Evolutionary conservation across 2,113 vertebrate species (phyloP).

Genomic region (Tringa solitaria): DNA sequence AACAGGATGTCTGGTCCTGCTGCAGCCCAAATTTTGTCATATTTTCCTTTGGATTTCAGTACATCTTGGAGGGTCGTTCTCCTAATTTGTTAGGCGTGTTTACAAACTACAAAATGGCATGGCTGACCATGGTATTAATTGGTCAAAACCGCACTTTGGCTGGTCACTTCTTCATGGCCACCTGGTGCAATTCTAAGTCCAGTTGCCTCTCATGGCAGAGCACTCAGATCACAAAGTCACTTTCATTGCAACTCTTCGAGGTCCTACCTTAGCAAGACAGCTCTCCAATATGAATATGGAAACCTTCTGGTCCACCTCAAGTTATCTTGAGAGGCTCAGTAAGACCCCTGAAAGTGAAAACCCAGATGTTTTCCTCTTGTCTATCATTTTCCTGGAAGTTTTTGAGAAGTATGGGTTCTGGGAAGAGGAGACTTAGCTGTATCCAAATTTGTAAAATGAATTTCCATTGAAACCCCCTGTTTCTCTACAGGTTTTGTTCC

Average conservation of each 20-base stretch:
- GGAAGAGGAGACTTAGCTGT: background rate
- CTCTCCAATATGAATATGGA: background rate
- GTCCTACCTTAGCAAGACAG: background rate
- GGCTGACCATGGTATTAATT: background rate
- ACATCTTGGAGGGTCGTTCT: conserved; percentile 27
- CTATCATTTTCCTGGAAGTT: background rate
- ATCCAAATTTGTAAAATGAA: background rate
- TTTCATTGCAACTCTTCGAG: background rate
- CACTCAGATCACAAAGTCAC: background rate
- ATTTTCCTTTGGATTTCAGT: conserved; percentile 46
- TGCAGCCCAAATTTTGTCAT: conserved; percentile 22
- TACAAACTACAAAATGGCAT: background rate
- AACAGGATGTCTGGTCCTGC: conserved; percentile 61
- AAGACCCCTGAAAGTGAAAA: background rate
- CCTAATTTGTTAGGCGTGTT: background rate
- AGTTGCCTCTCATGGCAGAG: background rate
- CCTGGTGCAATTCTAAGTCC: background rate
- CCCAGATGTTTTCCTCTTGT: background rate
- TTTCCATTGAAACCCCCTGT: background rate
- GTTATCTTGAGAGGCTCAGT: background rate
- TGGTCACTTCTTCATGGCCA: background rate
- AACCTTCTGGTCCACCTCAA: background rate
- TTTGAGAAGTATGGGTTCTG: background rate
- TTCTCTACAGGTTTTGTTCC: background rate
- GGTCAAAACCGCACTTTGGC: background rate